Conservation (phyloP, 2,113 vertebrate genomes). For the Pelusios castaneus region DNA sequence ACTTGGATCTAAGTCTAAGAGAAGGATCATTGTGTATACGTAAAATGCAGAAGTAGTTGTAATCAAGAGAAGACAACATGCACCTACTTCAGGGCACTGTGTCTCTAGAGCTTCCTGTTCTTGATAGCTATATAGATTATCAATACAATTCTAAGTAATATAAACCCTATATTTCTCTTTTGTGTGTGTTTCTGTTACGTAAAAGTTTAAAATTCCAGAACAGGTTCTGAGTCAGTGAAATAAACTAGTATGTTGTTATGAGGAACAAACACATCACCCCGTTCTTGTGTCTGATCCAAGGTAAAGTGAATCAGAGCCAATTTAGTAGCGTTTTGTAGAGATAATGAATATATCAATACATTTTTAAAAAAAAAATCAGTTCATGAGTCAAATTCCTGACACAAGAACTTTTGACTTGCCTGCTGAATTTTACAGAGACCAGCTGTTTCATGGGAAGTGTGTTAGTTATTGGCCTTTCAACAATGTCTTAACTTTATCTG, state of each 20-base stretch:
- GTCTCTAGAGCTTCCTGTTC: neutral
- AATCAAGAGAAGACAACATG: constrained; percentile 15
- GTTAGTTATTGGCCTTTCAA: constrained; percentile 25
- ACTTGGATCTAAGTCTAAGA: neutral
- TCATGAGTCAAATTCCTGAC: constrained; percentile 40
- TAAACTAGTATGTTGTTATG: neutral
- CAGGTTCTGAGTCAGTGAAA: neutral
- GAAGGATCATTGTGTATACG: neutral
- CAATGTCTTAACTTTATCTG: neutral
- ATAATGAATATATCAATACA: neutral
- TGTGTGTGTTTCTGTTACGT: neutral
- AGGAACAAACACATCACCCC: neutral
- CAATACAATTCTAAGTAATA: neutral
- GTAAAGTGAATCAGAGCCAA: rapidly evolving
- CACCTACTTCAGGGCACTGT: neutral
- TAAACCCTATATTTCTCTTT: too few species aligned
- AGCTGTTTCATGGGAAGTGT: neutral
- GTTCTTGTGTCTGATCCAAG: constrained; percentile 5
- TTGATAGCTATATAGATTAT: neutral
- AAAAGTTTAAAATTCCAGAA: neutral
- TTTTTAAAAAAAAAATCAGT: constrained; percentile 20
- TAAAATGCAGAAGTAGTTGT: neutral
- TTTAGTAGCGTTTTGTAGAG: neutral
- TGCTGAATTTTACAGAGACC: constrained; percentile 3
- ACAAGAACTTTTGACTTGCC: constrained; percentile 38